These are phyloP conservation scores for Zaprionus africanus DNA, from an alignment of 1,140 invertebrate species.

Conservation along the genomic window DNA sequence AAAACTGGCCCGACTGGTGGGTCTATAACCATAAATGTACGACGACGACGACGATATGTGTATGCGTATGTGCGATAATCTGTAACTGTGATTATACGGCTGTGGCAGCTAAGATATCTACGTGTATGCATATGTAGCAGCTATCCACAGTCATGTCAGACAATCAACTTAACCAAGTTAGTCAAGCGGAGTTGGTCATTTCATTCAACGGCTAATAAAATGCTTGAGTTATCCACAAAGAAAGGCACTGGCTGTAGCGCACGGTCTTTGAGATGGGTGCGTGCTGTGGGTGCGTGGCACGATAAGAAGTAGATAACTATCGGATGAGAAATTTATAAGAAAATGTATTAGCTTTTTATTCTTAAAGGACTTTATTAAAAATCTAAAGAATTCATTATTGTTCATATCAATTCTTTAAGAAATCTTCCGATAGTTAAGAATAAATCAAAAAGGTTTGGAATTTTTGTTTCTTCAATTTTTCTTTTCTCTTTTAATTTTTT, in stretches of 20 bases:
- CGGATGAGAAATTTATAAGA: neutral
- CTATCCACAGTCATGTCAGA: conserved; percentile 78
- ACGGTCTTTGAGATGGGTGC: neutral
- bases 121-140: conserved; percentile 25
- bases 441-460: too few species aligned
- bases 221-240: conserved; percentile 78
- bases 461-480: too few species aligned
- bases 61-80: conserved; percentile 21
- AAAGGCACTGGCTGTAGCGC: conserved; percentile 36
- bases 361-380: too few species aligned
- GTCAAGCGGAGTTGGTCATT: conserved; percentile 81
- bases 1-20: conserved; percentile 56
- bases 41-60: conserved; percentile 14
- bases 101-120: conserved; percentile 18
- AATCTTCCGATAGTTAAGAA: too few species aligned
- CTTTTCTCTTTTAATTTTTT: too few species aligned
- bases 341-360: too few species aligned
- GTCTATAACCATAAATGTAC: conserved; percentile 40
- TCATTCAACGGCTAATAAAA: conserved; percentile 82
- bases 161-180: conserved; percentile 82
- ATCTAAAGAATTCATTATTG: too few species aligned
- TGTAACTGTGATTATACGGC: conserved; percentile 31
- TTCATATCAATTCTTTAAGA: too few species aligned
- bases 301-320: neutral
- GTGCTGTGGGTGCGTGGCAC: neutral